Base-by-base conservation (phyloP, 2,888 invertebrate species). In the Eristalis arbustorum region DNA sequence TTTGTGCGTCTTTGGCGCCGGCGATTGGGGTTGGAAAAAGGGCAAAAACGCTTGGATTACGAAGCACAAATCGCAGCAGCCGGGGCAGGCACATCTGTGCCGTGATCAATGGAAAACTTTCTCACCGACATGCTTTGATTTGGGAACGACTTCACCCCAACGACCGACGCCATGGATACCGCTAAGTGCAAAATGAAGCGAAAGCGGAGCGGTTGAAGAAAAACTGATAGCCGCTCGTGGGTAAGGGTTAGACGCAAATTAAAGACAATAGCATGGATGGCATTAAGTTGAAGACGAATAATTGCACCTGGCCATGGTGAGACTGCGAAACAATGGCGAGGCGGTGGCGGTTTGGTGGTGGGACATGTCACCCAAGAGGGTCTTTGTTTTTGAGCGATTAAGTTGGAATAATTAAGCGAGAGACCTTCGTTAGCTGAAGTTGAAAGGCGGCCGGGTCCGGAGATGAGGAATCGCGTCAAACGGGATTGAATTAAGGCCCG, bases 101-200 rank as follows among this genome's bases (percentile, higher is more conserved):
- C 13, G 22, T 14, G 22, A 62, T 62, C 25, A 34, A 42, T 34
- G 66, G 42, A 61, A 61, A 67, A 67, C 18, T 68, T 68, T 56
- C 68, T 23, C 31, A 23, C 22, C 59, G 22, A 67, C 40, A 42
- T 61, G 49, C 14, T 62, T 76, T 76, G 76, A 68, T 68, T 76
- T 68, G 56, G 6, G 34, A 56, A 28, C 37, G 22, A 59, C 31
- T 40, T 28, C 22, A 18, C 14, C 14, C 34, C n/a, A 8, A 22
- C 23, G 57, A 5, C n/a, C n/a, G 49, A 5, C 13, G 23, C 0
- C 31, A 31, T 13, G 23, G 49, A 25, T 56, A 23, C n/a, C 1
- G 22, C 37, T 37, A 37, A 37, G 37, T 37, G 56, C 13, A 6
- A 34, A 63, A 63, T 22, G 18, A 37, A 42, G 28, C 14, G 34